phyloP scores from a whole-genome alignment of 2,797 vertebrate genomes.

The Poeciliopsis gracilis region DNA sequence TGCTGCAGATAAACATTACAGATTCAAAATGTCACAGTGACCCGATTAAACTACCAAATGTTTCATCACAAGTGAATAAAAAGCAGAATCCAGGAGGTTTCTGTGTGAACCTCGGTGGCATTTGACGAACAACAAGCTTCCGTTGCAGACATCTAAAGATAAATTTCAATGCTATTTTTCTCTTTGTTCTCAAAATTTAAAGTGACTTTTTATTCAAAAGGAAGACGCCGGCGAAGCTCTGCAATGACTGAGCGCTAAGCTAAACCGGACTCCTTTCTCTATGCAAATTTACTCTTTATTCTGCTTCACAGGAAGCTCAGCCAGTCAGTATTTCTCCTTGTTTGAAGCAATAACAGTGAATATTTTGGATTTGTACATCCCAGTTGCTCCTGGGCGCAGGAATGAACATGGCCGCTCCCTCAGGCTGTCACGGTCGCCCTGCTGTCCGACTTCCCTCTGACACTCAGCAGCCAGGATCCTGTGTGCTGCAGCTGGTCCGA shows the following conservation, averaged over 20 bases:
- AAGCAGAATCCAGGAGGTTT: not conserved
- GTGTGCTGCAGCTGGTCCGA: slow-evolving; percentile 59
- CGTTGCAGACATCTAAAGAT: not conserved
- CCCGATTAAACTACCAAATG: not conserved
- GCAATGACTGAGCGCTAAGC: not conserved
- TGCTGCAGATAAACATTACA: not conserved
- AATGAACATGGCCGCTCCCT: slow-evolving; percentile 30
- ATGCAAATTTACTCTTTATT: not conserved
- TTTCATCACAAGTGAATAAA: not conserved
- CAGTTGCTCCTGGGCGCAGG: slow-evolving; percentile 18
- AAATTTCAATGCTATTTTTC: not conserved
- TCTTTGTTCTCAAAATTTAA: not conserved
- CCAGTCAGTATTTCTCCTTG: not conserved
- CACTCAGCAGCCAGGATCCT: slow-evolving; percentile 26
- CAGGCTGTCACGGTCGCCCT: slow-evolving; percentile 31
- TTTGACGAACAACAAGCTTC: not conserved
- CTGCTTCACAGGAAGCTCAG: not conserved
- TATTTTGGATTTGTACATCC: slow-evolving; percentile 4
- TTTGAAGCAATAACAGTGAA: not conserved
- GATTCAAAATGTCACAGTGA: not conserved
- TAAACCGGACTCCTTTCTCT: not conserved
- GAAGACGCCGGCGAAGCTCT: not conserved
- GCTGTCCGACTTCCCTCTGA: slow-evolving; percentile 7
- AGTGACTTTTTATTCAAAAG: not conserved
- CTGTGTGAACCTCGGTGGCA: not conserved